phyloP scores from a whole-genome alignment of 2,113 vertebrate genomes.

The Thalassoma bifasciatum region DNA sequence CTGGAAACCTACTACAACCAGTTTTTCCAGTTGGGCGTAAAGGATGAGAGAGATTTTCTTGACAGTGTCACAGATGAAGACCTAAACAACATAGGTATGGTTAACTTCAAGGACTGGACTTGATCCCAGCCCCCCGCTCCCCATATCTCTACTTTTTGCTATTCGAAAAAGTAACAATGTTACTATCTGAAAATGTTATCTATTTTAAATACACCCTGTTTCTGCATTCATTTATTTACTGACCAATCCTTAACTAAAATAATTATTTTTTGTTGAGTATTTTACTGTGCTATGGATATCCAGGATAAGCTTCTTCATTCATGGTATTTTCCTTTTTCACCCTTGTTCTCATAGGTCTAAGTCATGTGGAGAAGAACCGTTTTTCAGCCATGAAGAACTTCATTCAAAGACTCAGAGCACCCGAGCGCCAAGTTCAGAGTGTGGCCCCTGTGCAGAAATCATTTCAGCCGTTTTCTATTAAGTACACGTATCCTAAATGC shows the following conservation, averaged over 20 bases:
- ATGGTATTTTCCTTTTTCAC: not conserved
- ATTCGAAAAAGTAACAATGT: no score
- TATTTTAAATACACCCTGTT: no score
- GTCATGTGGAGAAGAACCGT: conserved; percentile 67
- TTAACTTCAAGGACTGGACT: no score
- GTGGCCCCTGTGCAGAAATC: conserved; percentile 23
- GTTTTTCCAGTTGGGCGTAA: conserved; percentile 65
- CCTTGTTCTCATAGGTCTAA: conserved; percentile 42
- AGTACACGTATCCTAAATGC: conserved; percentile 69
- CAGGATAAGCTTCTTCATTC: no score
- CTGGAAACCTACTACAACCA: conserved; percentile 36
- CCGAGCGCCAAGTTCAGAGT: rapidly evolving
- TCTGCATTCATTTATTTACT: no score
- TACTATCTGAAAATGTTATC: no score
- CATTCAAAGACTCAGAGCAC: conserved; percentile 26
- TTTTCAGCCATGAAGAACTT: conserved; percentile 57
- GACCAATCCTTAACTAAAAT: no score
- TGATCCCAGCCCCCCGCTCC: no score
- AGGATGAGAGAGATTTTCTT: conserved; percentile 67
- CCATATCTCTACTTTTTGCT: no score
- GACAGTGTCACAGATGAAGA: conserved; percentile 56
- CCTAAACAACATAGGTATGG: conserved; percentile 59
- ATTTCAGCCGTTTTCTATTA: conserved; percentile 20
- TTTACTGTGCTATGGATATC: no score
- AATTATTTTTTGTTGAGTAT: no score